phyloP scores from a whole-genome alignment of 2,888 invertebrate species.

The Chalcosyrphus nemorum region DNA sequence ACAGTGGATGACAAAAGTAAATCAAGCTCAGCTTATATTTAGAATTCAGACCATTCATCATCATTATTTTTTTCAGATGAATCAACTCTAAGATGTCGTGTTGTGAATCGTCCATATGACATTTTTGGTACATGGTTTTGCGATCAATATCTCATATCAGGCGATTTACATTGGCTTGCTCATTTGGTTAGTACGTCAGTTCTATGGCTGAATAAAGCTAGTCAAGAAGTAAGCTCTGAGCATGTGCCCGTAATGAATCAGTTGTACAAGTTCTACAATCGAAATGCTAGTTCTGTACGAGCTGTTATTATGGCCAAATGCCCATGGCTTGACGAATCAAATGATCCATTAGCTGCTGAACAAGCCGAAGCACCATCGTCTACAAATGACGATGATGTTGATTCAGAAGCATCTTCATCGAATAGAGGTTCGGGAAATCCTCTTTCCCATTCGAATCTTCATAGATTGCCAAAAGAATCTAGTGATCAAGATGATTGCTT shows the following conservation, averaged over 20 bases:
- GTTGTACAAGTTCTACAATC: constrained; percentile 89
- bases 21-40: constrained; percentile 68
- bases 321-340: constrained; percentile 81
- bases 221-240: constrained; percentile 90
- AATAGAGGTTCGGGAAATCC: constrained; percentile 77
- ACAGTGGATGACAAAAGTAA: constrained; percentile 85
- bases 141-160: constrained; percentile 90
- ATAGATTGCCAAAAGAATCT: constrained; percentile 73
- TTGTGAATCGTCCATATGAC: constrained; percentile 92
- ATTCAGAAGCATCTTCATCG: constrained; percentile 38
- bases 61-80: constrained; percentile 83
- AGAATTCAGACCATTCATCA: too few species aligned
- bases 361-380: constrained; percentile 8
- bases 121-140: constrained; percentile 96
- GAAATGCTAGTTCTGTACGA: constrained; percentile 90
- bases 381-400: constrained; percentile 22
- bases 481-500: constrained; percentile 68
- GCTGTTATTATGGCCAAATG: constrained; percentile 90
- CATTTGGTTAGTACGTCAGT: constrained; percentile 89
- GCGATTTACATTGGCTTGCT: constrained; percentile 91
- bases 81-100: constrained; percentile 88
- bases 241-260: constrained; percentile 89
- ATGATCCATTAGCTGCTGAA: constrained; percentile 76
- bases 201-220: constrained; percentile 91
- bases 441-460: constrained; percentile 77